Base-by-base conservation (phyloP, 2,113 vertebrate genomes). In the Physeter macrocephalus region DNA sequence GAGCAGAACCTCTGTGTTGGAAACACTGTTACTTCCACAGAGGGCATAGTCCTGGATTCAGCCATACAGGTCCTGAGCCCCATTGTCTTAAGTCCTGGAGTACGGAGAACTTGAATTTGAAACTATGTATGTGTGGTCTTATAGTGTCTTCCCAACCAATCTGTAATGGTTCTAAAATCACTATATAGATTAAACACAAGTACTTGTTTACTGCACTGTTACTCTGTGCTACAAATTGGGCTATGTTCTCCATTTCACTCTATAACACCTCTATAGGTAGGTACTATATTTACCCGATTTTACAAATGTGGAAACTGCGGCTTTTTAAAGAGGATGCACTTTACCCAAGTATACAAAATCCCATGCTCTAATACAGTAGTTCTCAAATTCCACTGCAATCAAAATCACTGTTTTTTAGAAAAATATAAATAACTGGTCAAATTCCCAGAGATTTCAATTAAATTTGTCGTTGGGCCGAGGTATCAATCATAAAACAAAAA, bases 1-100 rank as follows among this genome's bases (percentile, higher is more conserved):
- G 98, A 99, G 98, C 46, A 99, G 94, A 78, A 97, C 96, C 88
- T 99, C 99, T 62, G 98, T 98, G 92, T 99, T 98, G 0, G 98
- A 97, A 93, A 99, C 57, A 0, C 98, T 95, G 80, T 98, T 96
- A 75, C 97, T 97, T 36, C 98, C 97, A 11, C 74, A 97, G 89
- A 88, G 95, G 3, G 93, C 78, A 54, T 93, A 96, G 27, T 98
- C 87, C 96, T 97, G 12, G 98, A 80, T 66, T 98, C 98, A 67
- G 90, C 88, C 21, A 96, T 71, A 49, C 34, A 39, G 77, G 66
- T 95, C 92, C 94, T 97, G 5, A 91, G 89, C 80, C 97, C 97
- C 59, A 86, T 93, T 0, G 1, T 85, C 81, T 98, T 98, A 98
- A 46, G 99, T 98, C 69, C 98, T 99, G 31, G 98, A 98, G 97